Conservation (phyloP, 2,113 vertebrate species). For the Paracanthobrama guichenoti region DNA sequence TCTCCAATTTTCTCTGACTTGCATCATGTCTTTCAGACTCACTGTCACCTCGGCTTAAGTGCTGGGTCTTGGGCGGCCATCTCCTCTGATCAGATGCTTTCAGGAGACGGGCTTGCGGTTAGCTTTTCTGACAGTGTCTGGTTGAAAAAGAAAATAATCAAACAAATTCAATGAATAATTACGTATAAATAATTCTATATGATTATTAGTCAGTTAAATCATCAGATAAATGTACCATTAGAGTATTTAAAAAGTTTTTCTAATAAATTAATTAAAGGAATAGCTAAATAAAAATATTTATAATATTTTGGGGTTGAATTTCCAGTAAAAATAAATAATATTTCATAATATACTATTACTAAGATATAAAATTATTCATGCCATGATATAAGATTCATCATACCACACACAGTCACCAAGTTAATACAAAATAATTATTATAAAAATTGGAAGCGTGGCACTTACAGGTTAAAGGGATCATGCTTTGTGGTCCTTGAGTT, state of each 20-base stretch:
- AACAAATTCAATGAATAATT: background rate
- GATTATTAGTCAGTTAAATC: background rate
- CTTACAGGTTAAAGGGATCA: background rate
- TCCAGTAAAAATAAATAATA: background rate
- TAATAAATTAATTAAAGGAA: no score
- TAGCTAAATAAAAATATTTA: no score
- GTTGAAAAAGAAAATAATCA: no score
- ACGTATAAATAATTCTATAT: background rate
- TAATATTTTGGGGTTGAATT: background rate
- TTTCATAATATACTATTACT: background rate
- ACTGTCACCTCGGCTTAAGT: constrained; percentile 73
- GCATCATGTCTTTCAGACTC: constrained; percentile 72
- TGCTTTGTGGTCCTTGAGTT: background rate
- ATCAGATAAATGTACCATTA: no score
- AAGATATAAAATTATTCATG: background rate
- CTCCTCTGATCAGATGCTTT: constrained; percentile 65
- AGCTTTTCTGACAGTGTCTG: constrained; percentile 55
- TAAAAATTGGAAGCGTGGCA: background rate
- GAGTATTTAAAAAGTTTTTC: no score
- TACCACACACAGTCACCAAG: background rate
- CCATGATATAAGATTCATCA: background rate
- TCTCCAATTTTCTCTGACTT: constrained; percentile 77
- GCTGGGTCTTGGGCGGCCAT: constrained; percentile 40
- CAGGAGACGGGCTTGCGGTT: constrained; percentile 61
- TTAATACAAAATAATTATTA: background rate